Evolutionary conservation across 1,140 invertebrate species (phyloP), one percentile per base, ranked within the genome.

Genomic region (Charaxes varanes): DNA sequence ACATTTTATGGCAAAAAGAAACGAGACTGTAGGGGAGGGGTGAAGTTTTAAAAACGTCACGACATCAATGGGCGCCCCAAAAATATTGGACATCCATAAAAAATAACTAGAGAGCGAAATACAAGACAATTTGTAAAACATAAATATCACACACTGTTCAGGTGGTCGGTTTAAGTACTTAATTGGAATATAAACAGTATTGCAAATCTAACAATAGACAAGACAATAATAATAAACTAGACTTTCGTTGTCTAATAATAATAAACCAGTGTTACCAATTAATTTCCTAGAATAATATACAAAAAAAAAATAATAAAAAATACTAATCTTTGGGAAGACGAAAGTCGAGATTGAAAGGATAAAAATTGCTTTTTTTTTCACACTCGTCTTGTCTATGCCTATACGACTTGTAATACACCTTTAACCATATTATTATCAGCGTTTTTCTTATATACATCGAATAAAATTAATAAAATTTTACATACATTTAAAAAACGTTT

Each of bases 121-220:
- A 41, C 51, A 65, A 60, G 64, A 67, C 61, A 61, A 60, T 53
- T 56, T 52, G 62, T 59, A 53, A n/a, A 66, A 69, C 60, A 68
- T n/a, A 74, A 77, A 81, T 81, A 78, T 81, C 73, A 77, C 77
- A 79, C 62, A 62, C 11, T 17, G 5, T 18, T 61, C 64, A 71
- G 69, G 68, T 73, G 66, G 67, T 73, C 63, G 71, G 63, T 56
- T 74, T 81, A 81, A 81, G 77, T 81, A 81, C 77, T 63, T 48
- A 41, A 44, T 57, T 60, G 41, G 18, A 28, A 44, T 27, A 45
- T 32, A 26, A 18, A 18, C 21, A 40, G 36, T 64, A 62, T 54
- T 65, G 59, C 54, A 56, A 62, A 55, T 24, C 19, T 45, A 46
- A 36, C 41, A 44, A 46, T 31, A 40, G 15, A 17, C 28, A 42